These are phyloP conservation scores for Hirtodrosophila histrioides DNA, from an alignment of 2,888 invertebrate genomes.

Conservation along the genomic window DNA sequence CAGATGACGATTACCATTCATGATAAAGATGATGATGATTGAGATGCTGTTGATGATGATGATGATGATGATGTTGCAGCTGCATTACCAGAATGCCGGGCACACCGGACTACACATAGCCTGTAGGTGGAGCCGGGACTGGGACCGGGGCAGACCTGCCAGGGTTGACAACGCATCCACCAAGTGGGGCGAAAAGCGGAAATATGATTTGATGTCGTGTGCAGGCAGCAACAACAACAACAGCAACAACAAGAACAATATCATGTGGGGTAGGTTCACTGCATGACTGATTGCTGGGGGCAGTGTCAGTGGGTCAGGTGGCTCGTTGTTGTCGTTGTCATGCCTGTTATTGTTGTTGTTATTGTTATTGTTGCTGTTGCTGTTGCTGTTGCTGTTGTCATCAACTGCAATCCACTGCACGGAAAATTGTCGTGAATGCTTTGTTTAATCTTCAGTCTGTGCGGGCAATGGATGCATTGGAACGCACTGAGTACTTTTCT, in stretches of 20 bases:
- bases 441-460: slow-evolving; percentile 4
- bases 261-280: slow-evolving; percentile 30
- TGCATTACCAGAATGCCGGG: slow-evolving; percentile 25
- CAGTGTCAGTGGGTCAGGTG: slow-evolving; percentile 63
- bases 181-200: slow-evolving; percentile 61
- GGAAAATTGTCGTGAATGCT: slow-evolving; percentile 31
- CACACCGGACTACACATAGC: slow-evolving; percentile 6
- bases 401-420: slow-evolving; percentile 21
- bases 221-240: slow-evolving; percentile 4
- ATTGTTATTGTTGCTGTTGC: neutral
- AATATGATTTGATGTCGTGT: slow-evolving; percentile 68
- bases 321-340: slow-evolving; percentile 15
- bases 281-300: slow-evolving; percentile 31
- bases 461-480: neutral
- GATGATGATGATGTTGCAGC: slow-evolving; percentile 23
- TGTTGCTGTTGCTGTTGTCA: slow-evolving; percentile 1
- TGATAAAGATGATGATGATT: slow-evolving; percentile 29
- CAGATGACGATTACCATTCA: slow-evolving; percentile 71
- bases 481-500: neutral
- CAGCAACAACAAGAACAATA: slow-evolving; percentile 6
- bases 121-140: no score
- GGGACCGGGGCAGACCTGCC: neutral
- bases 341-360: neutral
- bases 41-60: slow-evolving; percentile 13
- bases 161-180: slow-evolving; percentile 22